Evolutionary conservation across 2,113 vertebrate species (phyloP).

Genomic region (Xenopus laevis): DNA sequence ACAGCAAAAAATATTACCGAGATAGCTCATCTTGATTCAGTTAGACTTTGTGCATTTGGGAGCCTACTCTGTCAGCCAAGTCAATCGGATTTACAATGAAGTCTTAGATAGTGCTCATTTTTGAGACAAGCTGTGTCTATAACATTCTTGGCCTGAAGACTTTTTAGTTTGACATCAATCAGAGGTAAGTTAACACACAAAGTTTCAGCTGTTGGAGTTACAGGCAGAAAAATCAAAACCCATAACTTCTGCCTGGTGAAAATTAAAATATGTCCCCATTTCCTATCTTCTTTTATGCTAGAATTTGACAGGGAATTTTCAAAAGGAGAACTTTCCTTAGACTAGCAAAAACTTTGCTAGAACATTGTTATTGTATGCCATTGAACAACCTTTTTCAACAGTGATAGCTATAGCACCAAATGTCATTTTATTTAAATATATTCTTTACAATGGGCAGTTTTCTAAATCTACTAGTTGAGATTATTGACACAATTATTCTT

Average conservation of each 20-base stretch:
- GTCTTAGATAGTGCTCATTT: constrained; percentile 32
- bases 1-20: constrained; percentile 36
- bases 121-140: constrained; percentile 37
- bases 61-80: constrained; percentile 30
- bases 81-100: constrained; percentile 39
- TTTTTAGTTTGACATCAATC: constrained; percentile 36
- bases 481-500: no score
- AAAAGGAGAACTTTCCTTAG: not conserved
- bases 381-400: no score
- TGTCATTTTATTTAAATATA: no score
- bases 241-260: constrained; percentile 8
- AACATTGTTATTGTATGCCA: no score
- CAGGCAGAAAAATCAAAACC: constrained; percentile 8
- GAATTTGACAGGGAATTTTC: not conserved
- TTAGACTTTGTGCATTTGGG: constrained; percentile 34
- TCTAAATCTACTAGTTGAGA: no score
- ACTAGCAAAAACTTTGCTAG: not conserved
- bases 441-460: no score
- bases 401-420: no score
- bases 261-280: constrained; percentile 11
- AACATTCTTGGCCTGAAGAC: constrained; percentile 29
- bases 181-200: constrained; percentile 15
- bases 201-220: constrained; percentile 28
- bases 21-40: constrained; percentile 35
- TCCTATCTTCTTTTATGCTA: not conserved